Base-by-base conservation (phyloP, 2,888 invertebrate genomes). In the Suillia variegata region DNA sequence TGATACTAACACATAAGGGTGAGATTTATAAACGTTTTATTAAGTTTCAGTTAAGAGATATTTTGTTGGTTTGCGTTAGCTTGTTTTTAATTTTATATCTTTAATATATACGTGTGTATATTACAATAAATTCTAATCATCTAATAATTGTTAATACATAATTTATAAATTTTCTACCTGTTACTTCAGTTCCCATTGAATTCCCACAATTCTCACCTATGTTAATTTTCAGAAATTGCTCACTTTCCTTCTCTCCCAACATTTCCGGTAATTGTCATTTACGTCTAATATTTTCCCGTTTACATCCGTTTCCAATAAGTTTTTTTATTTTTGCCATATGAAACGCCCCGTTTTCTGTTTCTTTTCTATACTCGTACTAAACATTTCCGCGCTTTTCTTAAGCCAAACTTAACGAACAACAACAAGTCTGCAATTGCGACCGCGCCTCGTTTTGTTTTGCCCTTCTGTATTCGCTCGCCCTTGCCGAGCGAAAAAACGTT, bases 291-390 rank as follows among this genome's bases (percentile, higher is more conserved):
- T 51, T 47, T 51, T 55, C 42, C 55, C 38, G 6, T 20, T 47
- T 22, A 47, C 45, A 42, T 59, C 59, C 59, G 59, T 47, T 55
- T 55, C 20, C 54, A 59, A 59, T 54, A 42, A 54, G 45, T 50
- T 59, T 47, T 52, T 24, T 45, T 10, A 38, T 38, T n/a, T 38
- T 38, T 38, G 12, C 6, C 12, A 12, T 12, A 31, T 12, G 6
- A 8, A 12, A 31, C 31, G 31, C 31, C n/a, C 18, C 4, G n/a
- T 38, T 34, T 47, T 42, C 6, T 45, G 31, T 12, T 12, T 31
- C n/a, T n/a, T n/a, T n/a, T 6, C 10, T 26, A 26, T 26, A 26
- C 26, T 26, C 26, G 6, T 6, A 26, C 38, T 38, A 10, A 5
- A 10, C 38, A 5, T 38, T 10, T 38, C 15, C 6, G 38, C 38